Base-by-base conservation (phyloP, 1,140 invertebrate genomes). In the Pantala flavescens region DNA sequence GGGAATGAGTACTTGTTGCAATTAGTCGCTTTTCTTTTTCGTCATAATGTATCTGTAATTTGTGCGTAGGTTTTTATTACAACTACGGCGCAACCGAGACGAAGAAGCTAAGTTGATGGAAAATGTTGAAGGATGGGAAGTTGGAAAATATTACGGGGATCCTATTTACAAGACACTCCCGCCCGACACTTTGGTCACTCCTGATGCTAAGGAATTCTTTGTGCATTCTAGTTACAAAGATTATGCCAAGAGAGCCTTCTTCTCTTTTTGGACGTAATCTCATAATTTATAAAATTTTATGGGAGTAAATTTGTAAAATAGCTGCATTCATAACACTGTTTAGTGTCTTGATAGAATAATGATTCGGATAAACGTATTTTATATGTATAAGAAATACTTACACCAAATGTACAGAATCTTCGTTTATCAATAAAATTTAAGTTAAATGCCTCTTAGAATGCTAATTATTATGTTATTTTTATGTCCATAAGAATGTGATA, bases 61-160 rank as follows among this genome's bases (percentile, higher is more conserved):
- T 78, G 77, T 75, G 75, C 80, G 16, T 76, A 89, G 88, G 55
- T 87, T 83, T 78, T 82, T 98, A 79, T 95, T 93, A 78, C 91
- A 95, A 79, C 74, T 94, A 2, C 85, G 90, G 73, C 86, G 85
- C 71, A 95, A 95, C 83, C 86, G 93, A 21, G 93, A 96, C 73
- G 90, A 91, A 74, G 95, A 98, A 83, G 86, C 86, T 70, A 87
- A 93, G 75, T 83, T 97, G 12, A 97, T 97, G 95, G 89, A 88
- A 75, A 88, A 96, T 82, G 91, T 94, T 5, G 89, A 90, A 75
- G 92, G 91, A 78, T 97, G 95, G 95, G 88, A 90, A 84, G 90
- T 93, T 24, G 95, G 95, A 19, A 97, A 92, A 9, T 92, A 88
- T 79, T 95, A 90, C 78, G 93, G 93, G 12, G 90, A 94, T 81